These are phyloP conservation scores for Argyrosomus regius DNA, from an alignment of 2,797 vertebrate genomes.

Conservation along the genomic window DNA sequence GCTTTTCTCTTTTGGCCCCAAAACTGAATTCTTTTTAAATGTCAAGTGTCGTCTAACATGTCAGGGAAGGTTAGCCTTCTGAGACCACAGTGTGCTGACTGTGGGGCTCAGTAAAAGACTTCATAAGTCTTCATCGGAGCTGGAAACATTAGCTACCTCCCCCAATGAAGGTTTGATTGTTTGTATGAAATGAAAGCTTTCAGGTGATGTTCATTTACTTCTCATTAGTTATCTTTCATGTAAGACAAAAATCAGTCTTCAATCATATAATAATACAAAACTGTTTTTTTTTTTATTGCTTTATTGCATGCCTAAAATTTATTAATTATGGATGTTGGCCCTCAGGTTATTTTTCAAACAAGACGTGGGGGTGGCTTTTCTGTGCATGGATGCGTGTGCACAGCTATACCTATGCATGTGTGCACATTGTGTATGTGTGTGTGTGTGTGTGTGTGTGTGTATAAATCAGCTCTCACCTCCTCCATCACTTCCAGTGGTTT, in stretches of 20 bases:
- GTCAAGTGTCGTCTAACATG: conserved; percentile 62
- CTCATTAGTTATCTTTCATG: neutral
- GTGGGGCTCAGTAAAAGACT: conserved; percentile 38
- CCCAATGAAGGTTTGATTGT: conserved; percentile 37
- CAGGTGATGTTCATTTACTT: conserved; percentile 27
- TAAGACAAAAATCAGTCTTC: neutral
- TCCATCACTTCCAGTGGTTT: conserved; percentile 82
- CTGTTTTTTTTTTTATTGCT: conserved; percentile 6
- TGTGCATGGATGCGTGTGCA: conserved; percentile 4
- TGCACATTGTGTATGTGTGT: conserved; percentile 51
- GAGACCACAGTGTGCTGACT: conserved; percentile 58
- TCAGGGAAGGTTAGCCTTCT: conserved; percentile 42
- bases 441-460: conserved; percentile 55
- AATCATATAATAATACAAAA: neutral
- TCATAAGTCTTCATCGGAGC: conserved; percentile 45
- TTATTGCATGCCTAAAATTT: conserved; percentile 26
- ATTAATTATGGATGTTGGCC: conserved; percentile 11
- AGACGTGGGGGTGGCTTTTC: conserved; percentile 9
- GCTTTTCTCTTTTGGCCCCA: conserved; percentile 28
- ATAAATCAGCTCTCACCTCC: conserved; percentile 82
- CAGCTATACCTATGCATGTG: conserved; percentile 49
- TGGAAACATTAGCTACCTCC: conserved; percentile 71
- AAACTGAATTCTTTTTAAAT: conserved; percentile 58
- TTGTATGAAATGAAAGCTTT: conserved; percentile 16
- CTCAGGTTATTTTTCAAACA: conserved; percentile 10